Evolutionary conservation across 2,113 vertebrate genomes (phyloP).

Genomic region (Malurus alboscapulatus): DNA sequence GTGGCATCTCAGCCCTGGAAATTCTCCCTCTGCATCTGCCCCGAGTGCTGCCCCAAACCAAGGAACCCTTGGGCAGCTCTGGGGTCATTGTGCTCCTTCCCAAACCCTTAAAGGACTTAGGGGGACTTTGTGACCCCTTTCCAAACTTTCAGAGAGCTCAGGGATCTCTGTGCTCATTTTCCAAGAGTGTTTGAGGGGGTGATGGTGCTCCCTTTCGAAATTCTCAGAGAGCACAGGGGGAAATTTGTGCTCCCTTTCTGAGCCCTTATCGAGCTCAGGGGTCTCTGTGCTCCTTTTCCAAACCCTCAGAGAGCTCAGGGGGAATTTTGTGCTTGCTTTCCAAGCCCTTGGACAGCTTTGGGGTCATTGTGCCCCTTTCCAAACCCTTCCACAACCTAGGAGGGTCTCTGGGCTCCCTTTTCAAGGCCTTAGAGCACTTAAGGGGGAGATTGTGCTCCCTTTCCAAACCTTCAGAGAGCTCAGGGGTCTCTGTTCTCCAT

Average conservation of each 20-base stretch:
- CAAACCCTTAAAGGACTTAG: not conserved
- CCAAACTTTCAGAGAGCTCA: not conserved
- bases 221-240: fast-evolving
- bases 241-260: not conserved
- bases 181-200: not conserved
- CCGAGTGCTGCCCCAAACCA: not conserved
- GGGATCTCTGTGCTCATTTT: not conserved
- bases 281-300: fast-evolving
- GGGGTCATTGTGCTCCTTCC: not conserved
- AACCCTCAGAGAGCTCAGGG: fast-evolving
- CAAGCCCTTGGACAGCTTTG: not conserved
- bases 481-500: not conserved
- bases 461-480: not conserved
- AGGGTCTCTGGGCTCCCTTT: not conserved
- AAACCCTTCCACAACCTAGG: not conserved
- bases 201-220: not conserved
- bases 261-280: fast-evolving
- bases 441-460: not conserved
- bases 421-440: fast-evolving
- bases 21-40: fast-evolving
- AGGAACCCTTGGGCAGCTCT: not conserved
- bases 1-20: fast-evolving
- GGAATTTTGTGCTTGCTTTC: fast-evolving
- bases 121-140: not conserved
- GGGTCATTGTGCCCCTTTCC: fast-evolving